Conservation (phyloP, 2,888 invertebrate species). For the Brachynemurus nebulosus region DNA sequence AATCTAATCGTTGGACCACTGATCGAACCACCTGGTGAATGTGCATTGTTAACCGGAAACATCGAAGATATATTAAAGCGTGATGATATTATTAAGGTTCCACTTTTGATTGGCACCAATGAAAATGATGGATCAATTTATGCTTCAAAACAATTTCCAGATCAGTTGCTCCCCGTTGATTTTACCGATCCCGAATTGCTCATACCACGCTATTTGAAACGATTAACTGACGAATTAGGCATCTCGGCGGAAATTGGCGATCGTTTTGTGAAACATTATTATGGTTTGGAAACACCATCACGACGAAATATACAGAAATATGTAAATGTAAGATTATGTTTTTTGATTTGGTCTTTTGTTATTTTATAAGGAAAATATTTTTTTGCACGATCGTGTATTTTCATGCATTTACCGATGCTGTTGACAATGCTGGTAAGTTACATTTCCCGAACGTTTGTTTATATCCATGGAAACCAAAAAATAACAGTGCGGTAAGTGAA, state of each 20-base stretch:
- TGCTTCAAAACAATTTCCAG: constrained; percentile 4
- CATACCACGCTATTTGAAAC: background rate
- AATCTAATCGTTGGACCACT: background rate
- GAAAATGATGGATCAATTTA: constrained; percentile 26
- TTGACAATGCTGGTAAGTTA: too few species aligned
- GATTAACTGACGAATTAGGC: constrained; percentile 20
- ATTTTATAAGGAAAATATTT: background rate
- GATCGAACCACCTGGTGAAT: background rate
- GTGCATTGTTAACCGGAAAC: background rate
- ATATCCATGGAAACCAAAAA: too few species aligned
- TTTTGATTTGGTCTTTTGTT: too few species aligned
- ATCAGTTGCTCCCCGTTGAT: background rate
- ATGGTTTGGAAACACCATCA: constrained; percentile 19
- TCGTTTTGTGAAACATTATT: constrained; percentile 25
- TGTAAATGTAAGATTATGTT: constrained; percentile 9
- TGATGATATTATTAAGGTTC: constrained; percentile 26
- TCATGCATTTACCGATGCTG: too few species aligned
- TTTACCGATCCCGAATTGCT: constrained; percentile 3
- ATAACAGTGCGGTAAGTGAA: too few species aligned
- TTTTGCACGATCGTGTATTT: too few species aligned
- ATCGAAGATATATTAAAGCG: background rate
- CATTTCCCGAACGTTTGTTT: too few species aligned
- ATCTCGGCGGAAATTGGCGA: constrained; percentile 20
- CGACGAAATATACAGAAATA: constrained; percentile 15
- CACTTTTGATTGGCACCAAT: constrained; percentile 27